These are phyloP conservation scores for Tapirus indicus DNA, from an alignment of 2,797 vertebrate genomes.

Conservation along the genomic window DNA sequence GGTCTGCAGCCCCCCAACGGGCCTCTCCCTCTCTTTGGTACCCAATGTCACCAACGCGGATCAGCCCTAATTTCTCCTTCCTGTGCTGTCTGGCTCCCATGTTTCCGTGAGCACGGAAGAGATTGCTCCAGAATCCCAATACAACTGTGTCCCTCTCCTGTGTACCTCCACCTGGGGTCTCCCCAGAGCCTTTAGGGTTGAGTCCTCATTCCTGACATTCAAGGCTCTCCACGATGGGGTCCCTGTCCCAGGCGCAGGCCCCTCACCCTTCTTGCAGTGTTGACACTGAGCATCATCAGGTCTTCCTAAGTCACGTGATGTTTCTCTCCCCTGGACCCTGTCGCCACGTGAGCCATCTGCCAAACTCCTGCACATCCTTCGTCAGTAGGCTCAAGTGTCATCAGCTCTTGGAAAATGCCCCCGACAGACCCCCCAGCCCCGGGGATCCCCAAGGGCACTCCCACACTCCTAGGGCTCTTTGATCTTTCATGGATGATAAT, in stretches of 20 bases:
- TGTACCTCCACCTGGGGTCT: rapidly evolving
- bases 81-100: neutral
- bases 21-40: too few species aligned
- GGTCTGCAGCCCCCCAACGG: too few species aligned
- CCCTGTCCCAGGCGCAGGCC: neutral
- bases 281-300: rapidly evolving
- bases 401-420: neutral
- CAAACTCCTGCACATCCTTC: neutral
- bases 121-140: rapidly evolving
- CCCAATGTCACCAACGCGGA: rapidly evolving
- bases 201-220: neutral
- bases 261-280: rapidly evolving
- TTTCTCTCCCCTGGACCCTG: neutral
- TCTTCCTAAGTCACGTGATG: rapidly evolving
- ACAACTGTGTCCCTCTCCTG: rapidly evolving
- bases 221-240: neutral
- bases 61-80: neutral
- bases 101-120: rapidly evolving
- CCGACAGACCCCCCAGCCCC: rapidly evolving
- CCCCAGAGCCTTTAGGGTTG: rapidly evolving
- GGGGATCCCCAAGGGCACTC: rapidly evolving
- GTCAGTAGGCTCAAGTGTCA: neutral
- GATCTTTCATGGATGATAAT: rapidly evolving
- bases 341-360: rapidly evolving
- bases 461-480: rapidly evolving